A percentile compares a stretch with the other conserved stretches of the same genome.
These are phyloP conservation scores for Vicugna pacos DNA, from an alignment of 2,113 vertebrate species.

Conservation along the genomic window DNA sequence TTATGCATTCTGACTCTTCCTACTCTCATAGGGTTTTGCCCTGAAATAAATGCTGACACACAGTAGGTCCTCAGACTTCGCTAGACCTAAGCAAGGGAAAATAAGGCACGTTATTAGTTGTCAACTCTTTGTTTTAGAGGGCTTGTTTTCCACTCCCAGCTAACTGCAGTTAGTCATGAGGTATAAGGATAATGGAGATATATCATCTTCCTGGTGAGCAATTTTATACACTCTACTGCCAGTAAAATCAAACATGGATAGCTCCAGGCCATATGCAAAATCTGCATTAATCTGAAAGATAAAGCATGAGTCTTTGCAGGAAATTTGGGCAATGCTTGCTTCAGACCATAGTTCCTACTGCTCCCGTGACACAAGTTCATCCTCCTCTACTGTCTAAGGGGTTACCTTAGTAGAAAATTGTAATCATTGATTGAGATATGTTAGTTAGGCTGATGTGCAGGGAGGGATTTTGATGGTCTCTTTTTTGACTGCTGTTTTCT, in stretches of 20 bases:
- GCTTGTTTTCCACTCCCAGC: neutral
- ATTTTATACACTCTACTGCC: neutral
- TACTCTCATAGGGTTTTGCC: neutral
- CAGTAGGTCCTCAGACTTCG: neutral
- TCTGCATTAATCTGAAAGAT: neutral
- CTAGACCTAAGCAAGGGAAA: neutral
- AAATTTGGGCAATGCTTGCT: neutral
- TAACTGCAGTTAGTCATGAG: neutral
- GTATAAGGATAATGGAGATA: neutral
- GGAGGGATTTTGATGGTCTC: neutral
- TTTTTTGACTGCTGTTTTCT: neutral
- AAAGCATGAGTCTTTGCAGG: neutral
- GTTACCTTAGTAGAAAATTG: neutral
- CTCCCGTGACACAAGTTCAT: neutral
- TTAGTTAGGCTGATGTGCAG: neutral
- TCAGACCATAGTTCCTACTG: neutral
- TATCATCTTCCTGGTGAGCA: neutral
- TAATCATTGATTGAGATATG: neutral
- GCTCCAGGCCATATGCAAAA: neutral
- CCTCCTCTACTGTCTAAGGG: neutral
- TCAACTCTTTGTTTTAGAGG: neutral
- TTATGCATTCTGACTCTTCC: neutral
- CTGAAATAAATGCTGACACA: neutral
- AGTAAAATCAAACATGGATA: neutral
- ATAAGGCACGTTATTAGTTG: neutral